phyloP scores from a whole-genome alignment of 2,888 invertebrate species.

The Chalcosyrphus nemorum region DNA sequence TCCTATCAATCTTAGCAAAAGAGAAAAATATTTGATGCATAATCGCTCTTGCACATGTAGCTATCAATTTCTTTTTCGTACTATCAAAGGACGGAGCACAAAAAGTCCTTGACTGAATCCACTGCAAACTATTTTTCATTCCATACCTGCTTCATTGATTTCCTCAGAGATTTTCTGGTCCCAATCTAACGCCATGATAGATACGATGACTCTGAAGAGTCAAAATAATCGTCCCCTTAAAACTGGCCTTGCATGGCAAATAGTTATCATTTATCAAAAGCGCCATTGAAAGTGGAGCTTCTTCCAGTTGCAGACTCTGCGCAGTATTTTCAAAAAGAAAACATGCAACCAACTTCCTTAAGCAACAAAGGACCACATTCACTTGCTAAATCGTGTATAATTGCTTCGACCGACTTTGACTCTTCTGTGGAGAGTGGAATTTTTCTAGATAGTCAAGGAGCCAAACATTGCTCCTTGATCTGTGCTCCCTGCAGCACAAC shows the following conservation, averaged over 20 bases:
- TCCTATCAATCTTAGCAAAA: no score
- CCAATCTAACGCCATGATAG: constrained; percentile 5
- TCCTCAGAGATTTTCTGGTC: no score
- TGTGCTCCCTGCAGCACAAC: constrained; percentile 26
- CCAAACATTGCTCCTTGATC: constrained; percentile 25
- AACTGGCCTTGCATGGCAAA: not conserved
- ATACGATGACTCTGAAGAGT: no score
- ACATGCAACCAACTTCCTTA: not conserved
- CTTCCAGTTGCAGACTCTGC: not conserved
- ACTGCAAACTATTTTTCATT: no score
- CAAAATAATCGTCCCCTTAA: constrained; percentile 26
- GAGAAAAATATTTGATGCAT: no score
- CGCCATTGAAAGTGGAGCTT: not conserved
- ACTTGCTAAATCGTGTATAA: constrained; percentile 10
- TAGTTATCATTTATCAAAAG: not conserved
- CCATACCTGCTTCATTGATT: constrained; percentile 8
- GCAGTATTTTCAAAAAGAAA: not conserved
- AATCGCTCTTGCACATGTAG: no score
- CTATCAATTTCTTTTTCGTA: no score
- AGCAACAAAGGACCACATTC: not conserved
- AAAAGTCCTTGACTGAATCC: no score
- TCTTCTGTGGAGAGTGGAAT: constrained; percentile 16
- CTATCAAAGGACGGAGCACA: no score
- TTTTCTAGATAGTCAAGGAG: constrained; percentile 32
- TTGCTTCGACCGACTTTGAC: constrained; percentile 30